These are phyloP conservation scores for Myopa tessellatipennis DNA, from an alignment of 2,888 invertebrate species.

Conservation along the genomic window DNA sequence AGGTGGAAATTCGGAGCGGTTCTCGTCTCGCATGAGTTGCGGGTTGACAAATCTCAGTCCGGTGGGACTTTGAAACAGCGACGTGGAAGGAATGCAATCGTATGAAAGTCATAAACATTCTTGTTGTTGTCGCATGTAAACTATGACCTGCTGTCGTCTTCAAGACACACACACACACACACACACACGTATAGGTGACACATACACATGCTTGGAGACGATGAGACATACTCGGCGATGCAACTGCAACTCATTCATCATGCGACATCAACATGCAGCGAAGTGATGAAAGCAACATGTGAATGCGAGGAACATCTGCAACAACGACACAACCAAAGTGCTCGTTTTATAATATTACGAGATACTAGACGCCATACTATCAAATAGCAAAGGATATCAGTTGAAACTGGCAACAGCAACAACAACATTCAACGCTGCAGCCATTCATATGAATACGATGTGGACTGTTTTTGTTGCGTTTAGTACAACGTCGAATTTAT, in stretches of 20 bases:
- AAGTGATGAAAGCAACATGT: background rate
- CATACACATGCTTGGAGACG: background rate
- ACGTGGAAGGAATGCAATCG: background rate
- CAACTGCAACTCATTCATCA: conserved; percentile 28
- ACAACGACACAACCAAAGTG: background rate
- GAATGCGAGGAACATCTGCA: background rate
- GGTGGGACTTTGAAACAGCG: conserved; percentile 3
- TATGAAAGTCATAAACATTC: conserved; percentile 27
- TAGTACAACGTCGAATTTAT: conserved; percentile 1
- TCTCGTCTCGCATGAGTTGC: no score
- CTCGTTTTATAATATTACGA: background rate
- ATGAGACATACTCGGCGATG: background rate
- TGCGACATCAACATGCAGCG: conserved; percentile 17
- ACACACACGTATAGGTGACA: background rate
- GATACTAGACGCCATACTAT: background rate
- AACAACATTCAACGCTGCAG: background rate
- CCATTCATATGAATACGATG: conserved; percentile 1
- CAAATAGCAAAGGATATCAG: background rate
- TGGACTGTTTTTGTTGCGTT: background rate
- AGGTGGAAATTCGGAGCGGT: no score
- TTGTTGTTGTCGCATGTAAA: conserved; percentile 32
- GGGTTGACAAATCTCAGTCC: conserved; percentile 28
- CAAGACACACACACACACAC: conserved; percentile 15
- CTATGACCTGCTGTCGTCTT: conserved; percentile 31
- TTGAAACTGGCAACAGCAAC: background rate